A percentile compares a stretch with the other conserved stretches of the same genome.
Evolutionary conservation across 2,113 vertebrate genomes (phyloP).

Genomic region (Paramisgurnus dabryanus): DNA sequence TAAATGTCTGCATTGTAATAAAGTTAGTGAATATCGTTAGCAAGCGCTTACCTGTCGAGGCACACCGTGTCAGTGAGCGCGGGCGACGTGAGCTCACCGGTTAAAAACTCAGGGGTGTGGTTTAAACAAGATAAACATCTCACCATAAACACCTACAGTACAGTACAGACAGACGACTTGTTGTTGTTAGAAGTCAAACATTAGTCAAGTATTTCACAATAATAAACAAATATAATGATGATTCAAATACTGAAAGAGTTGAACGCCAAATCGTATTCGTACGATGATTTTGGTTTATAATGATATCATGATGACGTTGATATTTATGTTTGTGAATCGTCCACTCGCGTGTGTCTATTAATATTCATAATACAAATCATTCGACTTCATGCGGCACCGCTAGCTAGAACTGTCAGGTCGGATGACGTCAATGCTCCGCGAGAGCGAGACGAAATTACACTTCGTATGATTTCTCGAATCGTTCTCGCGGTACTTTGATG

Average conservation of each 20-base stretch:
- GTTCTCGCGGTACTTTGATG: too few species aligned
- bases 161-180: too few species aligned
- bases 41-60: conserved; percentile 3
- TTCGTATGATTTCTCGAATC: too few species aligned
- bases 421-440: too few species aligned
- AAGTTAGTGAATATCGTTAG: too few species aligned
- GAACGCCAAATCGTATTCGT: background rate
- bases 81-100: conserved; percentile 10
- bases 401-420: too few species aligned
- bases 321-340: background rate
- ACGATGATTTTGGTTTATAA: background rate
- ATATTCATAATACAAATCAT: background rate
- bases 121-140: background rate
- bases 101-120: conserved; percentile 13
- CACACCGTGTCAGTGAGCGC: background rate
- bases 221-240: too few species aligned
- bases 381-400: background rate
- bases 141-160: too few species aligned
- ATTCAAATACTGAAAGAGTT: too few species aligned
- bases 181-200: background rate
- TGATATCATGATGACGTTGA: background rate
- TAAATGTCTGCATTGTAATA: too few species aligned
- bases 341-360: background rate
- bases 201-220: too few species aligned
- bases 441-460: too few species aligned